Percentiles rank a stretch among this genome's conserved stretches.
These are phyloP conservation scores for Montipora sp. DNA, from an alignment of 64 coral and sea anemone species.

Conservation along the genomic window DNA sequence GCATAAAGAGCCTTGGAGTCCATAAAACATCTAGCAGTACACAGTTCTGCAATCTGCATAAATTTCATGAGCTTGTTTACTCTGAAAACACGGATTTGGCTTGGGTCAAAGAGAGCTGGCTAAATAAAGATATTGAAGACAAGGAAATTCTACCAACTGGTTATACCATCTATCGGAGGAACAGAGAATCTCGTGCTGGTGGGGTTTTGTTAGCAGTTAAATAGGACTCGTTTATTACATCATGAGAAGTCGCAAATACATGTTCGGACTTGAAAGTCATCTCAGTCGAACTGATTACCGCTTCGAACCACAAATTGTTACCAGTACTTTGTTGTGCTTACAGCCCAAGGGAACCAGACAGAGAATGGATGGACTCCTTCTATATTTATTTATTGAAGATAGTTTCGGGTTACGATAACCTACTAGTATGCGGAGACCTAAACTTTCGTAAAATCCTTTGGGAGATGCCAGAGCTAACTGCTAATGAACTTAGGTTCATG, in stretches of 20 bases:
- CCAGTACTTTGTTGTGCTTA: no score
- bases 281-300: not conserved
- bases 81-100: constrained; percentile 56
- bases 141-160: constrained; percentile 37
- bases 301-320: no score
- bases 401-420: constrained; percentile 12
- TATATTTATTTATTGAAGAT: no score
- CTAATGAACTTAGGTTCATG: no score
- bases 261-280: not conserved
- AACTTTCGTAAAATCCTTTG: constrained; percentile 17
- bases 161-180: not conserved
- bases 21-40: no score
- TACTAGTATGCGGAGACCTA: constrained; percentile 1
- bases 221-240: not conserved
- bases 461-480: no score
- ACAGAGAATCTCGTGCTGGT: constrained; percentile 29
- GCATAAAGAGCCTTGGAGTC: not conserved
- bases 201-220: constrained; percentile 59
- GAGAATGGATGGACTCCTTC: no score
- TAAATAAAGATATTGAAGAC: constrained; percentile 29
- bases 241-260: not conserved
- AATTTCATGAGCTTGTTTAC: constrained; percentile 67
- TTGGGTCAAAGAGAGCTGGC: constrained; percentile 64
- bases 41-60: not conserved
- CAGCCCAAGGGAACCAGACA: no score